Evolutionary conservation across 2,888 invertebrate genomes (phyloP).

Genomic region (Ypsolopha scabrella): DNA sequence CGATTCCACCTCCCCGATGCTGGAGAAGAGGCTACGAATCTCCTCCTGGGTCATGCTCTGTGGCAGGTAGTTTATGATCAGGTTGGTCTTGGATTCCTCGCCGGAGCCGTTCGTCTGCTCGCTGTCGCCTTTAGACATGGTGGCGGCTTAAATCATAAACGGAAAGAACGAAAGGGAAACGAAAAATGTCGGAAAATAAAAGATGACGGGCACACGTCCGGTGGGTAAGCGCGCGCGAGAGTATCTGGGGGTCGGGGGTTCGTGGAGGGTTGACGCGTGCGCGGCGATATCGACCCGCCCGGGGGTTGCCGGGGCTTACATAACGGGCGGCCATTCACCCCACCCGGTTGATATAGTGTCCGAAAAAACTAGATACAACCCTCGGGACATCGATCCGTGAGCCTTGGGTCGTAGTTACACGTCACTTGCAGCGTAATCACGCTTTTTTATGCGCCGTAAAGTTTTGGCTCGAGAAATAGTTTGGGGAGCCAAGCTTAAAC

Average conservation of each 20-base stretch:
- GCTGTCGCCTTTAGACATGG: constrained; percentile 89
- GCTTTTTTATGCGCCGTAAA: not conserved
- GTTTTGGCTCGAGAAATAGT: not conserved
- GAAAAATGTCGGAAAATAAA: constrained; percentile 69
- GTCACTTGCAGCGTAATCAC: not conserved
- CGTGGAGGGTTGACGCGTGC: constrained; percentile 36
- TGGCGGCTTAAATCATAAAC: constrained; percentile 68
- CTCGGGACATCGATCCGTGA: constrained; percentile 39
- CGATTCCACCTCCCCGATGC: constrained; percentile 98
- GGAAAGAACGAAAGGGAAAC: constrained; percentile 71
- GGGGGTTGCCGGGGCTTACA: constrained; percentile 31
- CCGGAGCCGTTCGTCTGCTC: constrained; percentile 89
- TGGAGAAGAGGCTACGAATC: constrained; percentile 96
- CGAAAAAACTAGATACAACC: constrained; percentile 66
- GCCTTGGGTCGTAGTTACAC: not conserved
- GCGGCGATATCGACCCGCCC: constrained; percentile 42
- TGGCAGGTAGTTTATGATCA: constrained; percentile 99
- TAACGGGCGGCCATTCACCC: constrained; percentile 66
- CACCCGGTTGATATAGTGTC: constrained; percentile 60
- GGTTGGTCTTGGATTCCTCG: constrained; percentile 97
- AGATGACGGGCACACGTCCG: constrained; percentile 52
- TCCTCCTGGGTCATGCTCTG: constrained; percentile 99
- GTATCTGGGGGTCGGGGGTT: constrained; percentile 34
- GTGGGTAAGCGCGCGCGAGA: constrained; percentile 59
- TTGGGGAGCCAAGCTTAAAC: not conserved